These are phyloP conservation scores for Leptopilina drosophilae DNA, from an alignment of 2,888 invertebrate genomes.

Conservation along the genomic window DNA sequence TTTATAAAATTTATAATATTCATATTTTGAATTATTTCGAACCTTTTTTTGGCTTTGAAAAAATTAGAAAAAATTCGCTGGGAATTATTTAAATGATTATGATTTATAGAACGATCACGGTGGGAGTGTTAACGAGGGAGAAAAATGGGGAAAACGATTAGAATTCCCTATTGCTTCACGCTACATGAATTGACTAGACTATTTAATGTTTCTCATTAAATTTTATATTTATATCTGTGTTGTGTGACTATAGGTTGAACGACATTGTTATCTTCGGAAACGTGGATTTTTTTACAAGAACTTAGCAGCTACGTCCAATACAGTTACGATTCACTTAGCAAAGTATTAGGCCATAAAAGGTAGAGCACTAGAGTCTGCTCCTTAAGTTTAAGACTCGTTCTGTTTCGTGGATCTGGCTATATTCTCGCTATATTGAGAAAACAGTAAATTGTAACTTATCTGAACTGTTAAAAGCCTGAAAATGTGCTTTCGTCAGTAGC, in stretches of 20 bases:
- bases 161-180: neutral
- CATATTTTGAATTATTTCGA: no score
- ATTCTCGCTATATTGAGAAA: conserved; percentile 7
- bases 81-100: no score
- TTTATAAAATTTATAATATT: no score
- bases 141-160: neutral
- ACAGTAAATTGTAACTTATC: neutral
- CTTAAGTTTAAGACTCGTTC: conserved; percentile 13
- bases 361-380: conserved; percentile 13
- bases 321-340: conserved; percentile 28
- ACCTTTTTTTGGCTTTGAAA: no score
- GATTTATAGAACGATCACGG: no score
- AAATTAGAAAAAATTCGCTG: no score
- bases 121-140: no score
- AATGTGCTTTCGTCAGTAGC: neutral
- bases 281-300: neutral
- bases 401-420: conserved; percentile 13
- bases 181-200: neutral
- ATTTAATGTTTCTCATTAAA: conserved; percentile 4
- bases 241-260: neutral
- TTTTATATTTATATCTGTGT: neutral
- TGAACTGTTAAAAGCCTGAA: neutral
- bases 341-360: conserved; percentile 13
- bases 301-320: neutral
- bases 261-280: neutral